Conservation (phyloP, 2,113 vertebrate species). For the Poecilia latipinna region DNA sequence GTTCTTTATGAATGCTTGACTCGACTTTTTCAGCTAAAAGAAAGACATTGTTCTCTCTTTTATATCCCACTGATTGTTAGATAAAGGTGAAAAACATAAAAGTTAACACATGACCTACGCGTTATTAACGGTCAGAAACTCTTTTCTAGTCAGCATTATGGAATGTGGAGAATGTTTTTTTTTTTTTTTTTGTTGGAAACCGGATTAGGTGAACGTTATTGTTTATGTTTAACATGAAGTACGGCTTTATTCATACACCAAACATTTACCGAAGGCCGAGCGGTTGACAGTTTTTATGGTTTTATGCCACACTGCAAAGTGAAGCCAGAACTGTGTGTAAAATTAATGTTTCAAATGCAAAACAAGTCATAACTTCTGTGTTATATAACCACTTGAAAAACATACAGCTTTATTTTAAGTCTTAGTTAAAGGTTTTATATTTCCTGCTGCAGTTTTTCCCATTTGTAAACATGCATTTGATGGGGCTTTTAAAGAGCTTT, state of each 20-base stretch:
- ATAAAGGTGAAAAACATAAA: conserved; percentile 8
- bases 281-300: conserved; percentile 21
- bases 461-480: too few species aligned
- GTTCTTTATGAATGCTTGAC: conserved; percentile 5
- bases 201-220: conserved; percentile 2
- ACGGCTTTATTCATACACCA: conserved; percentile 20
- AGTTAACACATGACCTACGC: conserved; percentile 38
- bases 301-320: conserved; percentile 2
- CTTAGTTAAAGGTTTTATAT: neutral
- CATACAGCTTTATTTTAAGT: too few species aligned
- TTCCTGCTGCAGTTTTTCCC: neutral
- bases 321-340: neutral
- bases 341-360: neutral
- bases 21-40: neutral
- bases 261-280: conserved; percentile 34
- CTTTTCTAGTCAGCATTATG: conserved; percentile 45
- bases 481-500: too few species aligned
- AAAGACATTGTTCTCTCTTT: neutral
- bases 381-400: neutral
- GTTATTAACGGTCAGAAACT: conserved; percentile 38
- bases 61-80: conserved; percentile 1
- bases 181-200: conserved; percentile 67
- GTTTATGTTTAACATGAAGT: conserved; percentile 26
- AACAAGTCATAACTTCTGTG: neutral
- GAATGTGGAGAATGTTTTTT: conserved; percentile 71